These are phyloP conservation scores for Burhinus oedicnemus DNA, from an alignment of 2,113 vertebrate genomes.

Conservation along the genomic window DNA sequence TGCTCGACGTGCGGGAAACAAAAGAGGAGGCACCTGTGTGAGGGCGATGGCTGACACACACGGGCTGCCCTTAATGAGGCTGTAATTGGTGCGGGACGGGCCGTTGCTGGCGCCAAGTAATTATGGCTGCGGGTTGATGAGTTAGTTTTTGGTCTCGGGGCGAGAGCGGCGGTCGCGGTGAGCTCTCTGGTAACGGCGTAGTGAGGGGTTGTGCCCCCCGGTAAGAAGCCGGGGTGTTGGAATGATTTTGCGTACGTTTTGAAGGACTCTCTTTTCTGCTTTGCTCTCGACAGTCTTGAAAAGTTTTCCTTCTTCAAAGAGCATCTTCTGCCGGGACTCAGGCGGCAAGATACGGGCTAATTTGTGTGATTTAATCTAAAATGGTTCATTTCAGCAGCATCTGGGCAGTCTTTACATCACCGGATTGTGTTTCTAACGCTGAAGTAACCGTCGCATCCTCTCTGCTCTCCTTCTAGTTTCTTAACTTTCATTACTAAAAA, in stretches of 20 bases:
- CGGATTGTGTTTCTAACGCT: not conserved
- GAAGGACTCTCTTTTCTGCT: not conserved
- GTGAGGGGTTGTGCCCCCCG: fast-evolving
- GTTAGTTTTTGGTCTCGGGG: not conserved
- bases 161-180: not conserved
- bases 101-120: not conserved
- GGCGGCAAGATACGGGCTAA: not conserved
- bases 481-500: not conserved
- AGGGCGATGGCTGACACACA: not conserved
- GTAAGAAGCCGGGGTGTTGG: not conserved
- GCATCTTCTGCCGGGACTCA: not conserved
- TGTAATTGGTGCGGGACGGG: not conserved
- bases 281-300: too few species aligned
- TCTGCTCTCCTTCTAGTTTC: not conserved
- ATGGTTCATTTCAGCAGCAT: fast-evolving
- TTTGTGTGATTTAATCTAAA: not conserved
- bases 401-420: not conserved
- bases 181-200: not conserved
- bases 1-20: not conserved
- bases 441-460: fast-evolving
- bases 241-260: fast-evolving
- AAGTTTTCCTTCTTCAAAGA: not conserved
- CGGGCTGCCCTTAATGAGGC: not conserved
- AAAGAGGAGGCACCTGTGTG: not conserved
- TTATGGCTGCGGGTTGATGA: not conserved